Conservation (phyloP, 2,888 invertebrate species). For the Piscicola geometra region DNA sequence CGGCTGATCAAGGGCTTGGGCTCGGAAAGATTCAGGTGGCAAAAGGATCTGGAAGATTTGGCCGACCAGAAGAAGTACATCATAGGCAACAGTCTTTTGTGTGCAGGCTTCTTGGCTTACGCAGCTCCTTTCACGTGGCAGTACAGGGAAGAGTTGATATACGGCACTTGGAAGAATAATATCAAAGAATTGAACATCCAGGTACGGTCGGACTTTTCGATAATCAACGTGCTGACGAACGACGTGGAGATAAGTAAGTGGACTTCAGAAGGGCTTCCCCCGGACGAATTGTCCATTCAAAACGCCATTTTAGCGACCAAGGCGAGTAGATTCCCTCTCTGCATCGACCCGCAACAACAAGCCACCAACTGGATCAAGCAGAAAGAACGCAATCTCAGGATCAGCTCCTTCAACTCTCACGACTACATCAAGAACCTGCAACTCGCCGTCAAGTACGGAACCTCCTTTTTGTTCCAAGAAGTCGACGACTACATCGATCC, state of each 20-base stretch:
- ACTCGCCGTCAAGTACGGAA: slow-evolving; percentile 81
- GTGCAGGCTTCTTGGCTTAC: slow-evolving; percentile 77
- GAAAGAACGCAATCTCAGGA: slow-evolving; percentile 74
- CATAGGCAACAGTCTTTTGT: slow-evolving; percentile 77
- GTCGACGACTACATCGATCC: slow-evolving; percentile 88
- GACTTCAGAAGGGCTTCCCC: slow-evolving; percentile 81
- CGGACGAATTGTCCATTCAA: slow-evolving; percentile 83
- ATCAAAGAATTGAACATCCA: slow-evolving; percentile 68
- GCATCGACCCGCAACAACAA: slow-evolving; percentile 88
- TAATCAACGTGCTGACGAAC: slow-evolving; percentile 72
- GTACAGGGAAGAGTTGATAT: slow-evolving; percentile 75
- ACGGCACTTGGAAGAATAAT: slow-evolving; percentile 73
- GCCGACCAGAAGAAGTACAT: slow-evolving; percentile 70
- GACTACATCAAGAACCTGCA: slow-evolving; percentile 82
- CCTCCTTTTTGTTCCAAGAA: slow-evolving; percentile 81
- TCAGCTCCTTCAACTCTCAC: slow-evolving; percentile 72
- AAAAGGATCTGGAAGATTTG: slow-evolving; percentile 67
- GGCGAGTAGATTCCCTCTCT: slow-evolving; percentile 78
- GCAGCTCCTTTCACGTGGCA: slow-evolving; percentile 83
- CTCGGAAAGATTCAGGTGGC: slow-evolving; percentile 77
- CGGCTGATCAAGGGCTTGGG: slow-evolving; percentile 79
- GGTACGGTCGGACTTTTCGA: slow-evolving; percentile 66
- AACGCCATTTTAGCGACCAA: slow-evolving; percentile 80
- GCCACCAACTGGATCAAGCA: slow-evolving; percentile 83
- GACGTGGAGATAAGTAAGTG: slow-evolving; percentile 82